Conservation (phyloP, 2,797 vertebrate species). For the Brachyalestes nurse region DNA sequence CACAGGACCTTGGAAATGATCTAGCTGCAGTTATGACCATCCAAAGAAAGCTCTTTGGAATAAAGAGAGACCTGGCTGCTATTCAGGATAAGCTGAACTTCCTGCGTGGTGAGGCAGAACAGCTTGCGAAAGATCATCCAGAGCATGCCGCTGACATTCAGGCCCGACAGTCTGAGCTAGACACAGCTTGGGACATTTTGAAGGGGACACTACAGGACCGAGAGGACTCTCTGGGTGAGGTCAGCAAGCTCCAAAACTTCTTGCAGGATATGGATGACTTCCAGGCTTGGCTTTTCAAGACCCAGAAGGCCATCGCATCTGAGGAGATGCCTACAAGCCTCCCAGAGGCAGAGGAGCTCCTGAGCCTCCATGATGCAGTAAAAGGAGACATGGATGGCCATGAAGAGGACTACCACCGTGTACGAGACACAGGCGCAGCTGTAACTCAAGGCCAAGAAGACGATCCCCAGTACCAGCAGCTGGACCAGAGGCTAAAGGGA, state of each 20-base stretch:
- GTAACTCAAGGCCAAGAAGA: conserved; percentile 84
- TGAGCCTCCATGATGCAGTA: conserved; percentile 81
- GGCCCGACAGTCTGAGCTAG: conserved; percentile 70
- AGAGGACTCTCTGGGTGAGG: conserved; percentile 90
- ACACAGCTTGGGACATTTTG: conserved; percentile 83
- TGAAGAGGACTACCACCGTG: conserved; percentile 75
- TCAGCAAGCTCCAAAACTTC: conserved; percentile 94
- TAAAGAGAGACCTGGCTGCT: conserved; percentile 89
- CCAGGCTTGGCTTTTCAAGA: conserved; percentile 91
- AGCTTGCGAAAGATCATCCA: conserved; percentile 82
- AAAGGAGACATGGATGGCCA: conserved; percentile 83
- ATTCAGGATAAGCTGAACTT: conserved; percentile 83
- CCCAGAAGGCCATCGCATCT: conserved; percentile 89
- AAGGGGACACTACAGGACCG: conserved; percentile 82
- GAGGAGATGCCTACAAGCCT: conserved; percentile 87
- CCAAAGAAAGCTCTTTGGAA: conserved; percentile 92
- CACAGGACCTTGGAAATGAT: conserved; percentile 89
- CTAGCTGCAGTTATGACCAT: conserved; percentile 90
- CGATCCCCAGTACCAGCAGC: conserved; percentile 89
- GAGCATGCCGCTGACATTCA: conserved; percentile 82
- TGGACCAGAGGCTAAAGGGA: conserved; percentile 85
- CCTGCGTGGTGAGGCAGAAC: conserved; percentile 82
- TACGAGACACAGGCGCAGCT: conserved; percentile 80
- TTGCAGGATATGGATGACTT: conserved; percentile 94
- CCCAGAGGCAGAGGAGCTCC: conserved; percentile 87